A percentile compares a stretch with the other conserved stretches of the same genome.
Conservation (phyloP, 2,797 vertebrate genomes). For the Oreochromis mossambicus region DNA sequence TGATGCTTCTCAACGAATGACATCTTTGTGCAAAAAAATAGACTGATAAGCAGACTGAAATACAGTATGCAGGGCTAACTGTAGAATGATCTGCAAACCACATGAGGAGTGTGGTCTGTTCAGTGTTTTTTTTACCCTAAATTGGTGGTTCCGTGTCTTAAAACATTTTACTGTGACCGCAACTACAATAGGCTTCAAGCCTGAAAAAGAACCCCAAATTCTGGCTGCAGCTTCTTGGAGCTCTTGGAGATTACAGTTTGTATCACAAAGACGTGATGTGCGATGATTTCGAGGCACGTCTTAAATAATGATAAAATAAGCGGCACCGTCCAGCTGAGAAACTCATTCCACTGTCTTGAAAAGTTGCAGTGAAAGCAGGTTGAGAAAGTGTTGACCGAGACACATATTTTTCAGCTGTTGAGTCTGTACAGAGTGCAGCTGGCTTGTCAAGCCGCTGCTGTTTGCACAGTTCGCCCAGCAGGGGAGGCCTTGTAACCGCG, state of each 20-base stretch:
- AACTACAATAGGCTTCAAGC: background rate
- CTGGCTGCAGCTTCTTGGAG: background rate
- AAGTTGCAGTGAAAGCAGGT: background rate
- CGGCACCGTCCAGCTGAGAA: background rate
- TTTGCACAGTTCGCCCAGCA: slow-evolving; percentile 59
- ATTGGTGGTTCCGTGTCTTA: background rate
- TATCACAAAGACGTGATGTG: slow-evolving; percentile 3
- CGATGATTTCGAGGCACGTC: background rate
- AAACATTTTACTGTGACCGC: slow-evolving; percentile 13
- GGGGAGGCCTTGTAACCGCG: slow-evolving; percentile 45
- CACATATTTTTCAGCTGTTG: slow-evolving; percentile 33
- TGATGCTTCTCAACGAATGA: background rate
- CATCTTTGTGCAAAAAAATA: background rate
- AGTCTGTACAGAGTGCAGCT: slow-evolving; percentile 28
- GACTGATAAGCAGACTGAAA: slow-evolving; percentile 30
- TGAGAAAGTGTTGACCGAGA: slow-evolving; percentile 10
- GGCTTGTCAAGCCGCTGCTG: slow-evolving; percentile 52
- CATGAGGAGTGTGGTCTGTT: background rate
- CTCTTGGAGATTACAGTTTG: background rate
- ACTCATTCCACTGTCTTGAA: background rate
- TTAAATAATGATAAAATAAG: background rate
- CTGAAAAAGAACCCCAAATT: background rate
- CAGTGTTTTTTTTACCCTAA: background rate
- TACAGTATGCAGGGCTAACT: background rate
- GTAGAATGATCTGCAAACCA: slow-evolving; percentile 13